A percentile compares a stretch with the other conserved stretches of the same genome.
phyloP scores from a whole-genome alignment of 2,888 invertebrate species.

The Rotaria macrura region DNA sequence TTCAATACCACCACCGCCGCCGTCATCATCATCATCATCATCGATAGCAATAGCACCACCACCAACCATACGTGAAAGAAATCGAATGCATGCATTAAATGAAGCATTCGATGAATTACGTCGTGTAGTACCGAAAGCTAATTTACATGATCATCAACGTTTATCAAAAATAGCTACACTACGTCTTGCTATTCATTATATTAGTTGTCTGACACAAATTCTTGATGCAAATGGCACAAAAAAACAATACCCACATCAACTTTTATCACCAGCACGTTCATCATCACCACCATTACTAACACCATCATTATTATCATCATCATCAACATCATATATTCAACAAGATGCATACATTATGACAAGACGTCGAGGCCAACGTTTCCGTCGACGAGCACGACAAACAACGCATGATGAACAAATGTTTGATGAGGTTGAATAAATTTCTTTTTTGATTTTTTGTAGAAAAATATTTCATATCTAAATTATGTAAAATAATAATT shows the following conservation, averaged over 20 bases:
- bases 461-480: no score
- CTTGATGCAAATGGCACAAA: conserved; percentile 29
- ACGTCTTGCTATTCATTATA: conserved; percentile 48
- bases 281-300: background rate
- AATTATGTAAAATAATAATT: no score
- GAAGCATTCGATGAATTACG: conserved; percentile 48
- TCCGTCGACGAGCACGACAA: background rate
- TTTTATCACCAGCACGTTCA: background rate
- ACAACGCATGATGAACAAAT: background rate
- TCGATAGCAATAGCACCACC: conserved; percentile 35
- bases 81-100: conserved; percentile 49
- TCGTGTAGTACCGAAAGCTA: conserved; percentile 46
- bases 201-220: conserved; percentile 40
- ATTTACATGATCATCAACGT: conserved; percentile 47
- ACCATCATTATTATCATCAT: background rate
- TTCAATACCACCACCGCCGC: background rate
- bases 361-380: background rate
- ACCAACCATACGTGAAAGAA: conserved; percentile 45
- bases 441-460: no score
- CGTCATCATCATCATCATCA: background rate
- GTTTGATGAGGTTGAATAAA: background rate
- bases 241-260: background rate
- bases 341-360: background rate
- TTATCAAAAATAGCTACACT: conserved; percentile 50
- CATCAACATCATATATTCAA: background rate